Percentiles rank a stretch among this genome's conserved stretches.
phyloP scores from a whole-genome alignment of 2,797 vertebrate species.

The Toxotes lorentzi region DNA sequence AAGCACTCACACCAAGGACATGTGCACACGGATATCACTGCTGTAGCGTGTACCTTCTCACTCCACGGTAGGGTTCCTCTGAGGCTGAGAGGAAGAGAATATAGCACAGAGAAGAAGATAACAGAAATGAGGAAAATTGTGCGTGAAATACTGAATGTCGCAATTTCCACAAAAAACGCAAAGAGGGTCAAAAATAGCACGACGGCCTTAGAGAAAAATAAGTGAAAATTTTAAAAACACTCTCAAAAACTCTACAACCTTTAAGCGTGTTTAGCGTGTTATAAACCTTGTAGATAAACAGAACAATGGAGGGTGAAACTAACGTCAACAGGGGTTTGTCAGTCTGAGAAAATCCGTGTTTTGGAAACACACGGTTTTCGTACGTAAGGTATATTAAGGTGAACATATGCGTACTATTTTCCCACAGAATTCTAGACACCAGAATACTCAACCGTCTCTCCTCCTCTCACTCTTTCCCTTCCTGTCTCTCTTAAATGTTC shows the following conservation, averaged over 20 bases:
- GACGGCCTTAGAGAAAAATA: no score
- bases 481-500: conserved; percentile 36
- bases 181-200: background rate
- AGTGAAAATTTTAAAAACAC: background rate
- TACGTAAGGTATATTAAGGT: background rate
- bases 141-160: no score
- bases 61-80: background rate
- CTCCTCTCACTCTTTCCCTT: conserved; percentile 50
- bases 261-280: no score
- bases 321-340: background rate
- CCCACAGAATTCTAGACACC: conserved; percentile 35
- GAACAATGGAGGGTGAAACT: no score
- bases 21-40: background rate
- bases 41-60: background rate
- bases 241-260: no score
- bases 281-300: no score
- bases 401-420: conserved; percentile 26
- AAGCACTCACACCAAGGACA: conserved; percentile 5
- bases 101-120: background rate
- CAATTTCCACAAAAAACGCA: background rate
- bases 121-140: background rate
- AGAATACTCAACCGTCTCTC: conserved; percentile 24
- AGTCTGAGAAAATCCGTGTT: background rate
- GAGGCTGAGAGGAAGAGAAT: background rate
- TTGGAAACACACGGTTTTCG: background rate